These are phyloP conservation scores for Osmerus eperlanus DNA, from an alignment of 2,113 vertebrate genomes.

Conservation along the genomic window DNA sequence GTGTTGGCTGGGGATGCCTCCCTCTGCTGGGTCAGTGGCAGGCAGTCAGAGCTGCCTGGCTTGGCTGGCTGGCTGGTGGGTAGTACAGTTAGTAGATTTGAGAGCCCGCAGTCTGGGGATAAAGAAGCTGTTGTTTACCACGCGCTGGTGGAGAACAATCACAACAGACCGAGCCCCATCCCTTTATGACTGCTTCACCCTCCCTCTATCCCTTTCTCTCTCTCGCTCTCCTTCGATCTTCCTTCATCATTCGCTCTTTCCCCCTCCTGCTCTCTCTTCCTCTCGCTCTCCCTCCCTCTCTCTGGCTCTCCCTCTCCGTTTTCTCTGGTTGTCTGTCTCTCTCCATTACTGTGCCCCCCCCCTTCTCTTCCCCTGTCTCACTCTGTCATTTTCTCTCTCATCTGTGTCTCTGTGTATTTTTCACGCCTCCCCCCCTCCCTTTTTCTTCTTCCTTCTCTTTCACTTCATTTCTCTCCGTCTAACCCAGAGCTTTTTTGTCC, in stretches of 20 bases:
- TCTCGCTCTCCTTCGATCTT: background rate
- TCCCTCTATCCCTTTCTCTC: too few relatives aligned
- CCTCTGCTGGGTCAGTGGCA: too few relatives aligned
- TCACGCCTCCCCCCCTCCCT: constrained; percentile 9
- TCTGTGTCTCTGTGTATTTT: constrained; percentile 23
- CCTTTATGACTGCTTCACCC: too few relatives aligned
- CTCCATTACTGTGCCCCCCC: background rate
- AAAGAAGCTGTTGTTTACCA: too few relatives aligned
- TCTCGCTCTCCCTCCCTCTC: background rate
- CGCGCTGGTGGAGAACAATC: too few relatives aligned
- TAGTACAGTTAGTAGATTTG: too few relatives aligned
- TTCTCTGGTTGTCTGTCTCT: background rate
- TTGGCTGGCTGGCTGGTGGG: too few relatives aligned
- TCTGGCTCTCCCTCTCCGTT: background rate
- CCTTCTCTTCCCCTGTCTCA: constrained; percentile 19
- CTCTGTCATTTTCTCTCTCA: constrained; percentile 41
- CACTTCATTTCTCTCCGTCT: constrained; percentile 26
- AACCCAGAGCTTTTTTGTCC: constrained; percentile 48
- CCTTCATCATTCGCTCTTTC: background rate
- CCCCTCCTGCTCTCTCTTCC: background rate
- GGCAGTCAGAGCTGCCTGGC: too few relatives aligned
- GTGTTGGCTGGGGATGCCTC: too few relatives aligned
- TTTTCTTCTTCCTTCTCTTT: constrained; percentile 17
- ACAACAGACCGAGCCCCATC: too few relatives aligned
- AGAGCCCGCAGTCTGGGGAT: too few relatives aligned